Base-by-base conservation (phyloP, 1,140 invertebrate species). In the Drosophila busckii region DNA sequence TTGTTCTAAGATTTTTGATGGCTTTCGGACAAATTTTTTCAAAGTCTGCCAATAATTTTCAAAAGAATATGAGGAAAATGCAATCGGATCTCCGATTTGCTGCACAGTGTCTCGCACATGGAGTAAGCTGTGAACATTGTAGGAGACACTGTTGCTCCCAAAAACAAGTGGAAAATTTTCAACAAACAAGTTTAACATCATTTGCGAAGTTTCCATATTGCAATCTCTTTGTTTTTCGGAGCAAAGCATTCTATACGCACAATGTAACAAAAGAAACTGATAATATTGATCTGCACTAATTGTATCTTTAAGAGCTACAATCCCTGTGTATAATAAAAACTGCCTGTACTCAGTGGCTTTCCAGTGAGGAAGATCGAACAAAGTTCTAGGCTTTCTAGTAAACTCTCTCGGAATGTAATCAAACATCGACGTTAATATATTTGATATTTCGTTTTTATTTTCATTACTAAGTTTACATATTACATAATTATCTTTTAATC, bases 241-340 rank as follows among this genome's bases (percentile, higher is more conserved):
- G 10, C 31, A 42, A n/a, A 42, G 15, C 23, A 42, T 19, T 17
- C 37, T 25, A 17, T 23, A 25, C 7, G 22, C 8, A 6, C 25
- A 44, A 15, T 44, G 40, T 1, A 44, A 13, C 16, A 29, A 28
- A 2, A 44, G 10, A 19, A 15, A 44, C 4, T 12, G 6, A 9
- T 29, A 44, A 29, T 44, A 29, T 10, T 12, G 12, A 10, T 44
- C 41, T 9, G 28, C 26, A 17, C 6, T 25, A 10, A 44, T 28
- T 6, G n/a, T 23, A 13, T 28, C n/a, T 28, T 29, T 44, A 2
- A 29, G 25, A 29, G 10, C 41, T 8, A 20, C 12, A n/a, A 29
- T 5, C 9, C 41, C 41, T 10, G 26, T 29, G 15, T 44, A 44
- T 8, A 19, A 17, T 16, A 58, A 20, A 50, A 45, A 58, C 28